phyloP scores from a whole-genome alignment of 37 sponge, comb jelly and placozoan species.

The Bolinopsis microptera region DNA sequence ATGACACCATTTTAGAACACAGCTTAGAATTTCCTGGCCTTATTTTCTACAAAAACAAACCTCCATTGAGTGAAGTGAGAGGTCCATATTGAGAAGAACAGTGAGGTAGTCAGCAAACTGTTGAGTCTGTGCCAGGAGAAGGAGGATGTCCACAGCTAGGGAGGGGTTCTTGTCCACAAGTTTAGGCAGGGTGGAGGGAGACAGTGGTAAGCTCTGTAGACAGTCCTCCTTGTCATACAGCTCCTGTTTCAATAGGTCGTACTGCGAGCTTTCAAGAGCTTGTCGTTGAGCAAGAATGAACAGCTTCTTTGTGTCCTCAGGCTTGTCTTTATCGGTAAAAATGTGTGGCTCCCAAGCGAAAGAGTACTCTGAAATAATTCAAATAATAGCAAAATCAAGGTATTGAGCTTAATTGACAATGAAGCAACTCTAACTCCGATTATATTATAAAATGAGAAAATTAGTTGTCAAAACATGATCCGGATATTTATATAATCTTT shows the following conservation, averaged over 20 bases:
- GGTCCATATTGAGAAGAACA: conserved; percentile 46
- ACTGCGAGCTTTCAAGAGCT: neutral
- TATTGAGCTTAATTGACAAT: no score
- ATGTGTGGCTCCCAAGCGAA: neutral
- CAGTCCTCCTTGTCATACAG: neutral
- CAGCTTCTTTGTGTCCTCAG: neutral
- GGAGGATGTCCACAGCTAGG: conserved; percentile 55
- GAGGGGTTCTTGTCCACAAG: conserved; percentile 47
- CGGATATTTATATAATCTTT: no score
- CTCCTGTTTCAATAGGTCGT: neutral
- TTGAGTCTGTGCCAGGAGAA: conserved; percentile 21
- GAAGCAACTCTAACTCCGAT: no score
- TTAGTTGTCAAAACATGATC: no score
- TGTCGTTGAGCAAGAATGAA: conserved; percentile 34
- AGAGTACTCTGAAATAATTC: conserved; percentile 5
- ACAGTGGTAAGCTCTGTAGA: neutral
- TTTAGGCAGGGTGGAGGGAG: conserved; percentile 11
- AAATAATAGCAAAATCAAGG: no score
- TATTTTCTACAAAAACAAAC: no score
- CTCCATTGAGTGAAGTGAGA: conserved; percentile 52
- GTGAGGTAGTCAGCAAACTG: conserved; percentile 58
- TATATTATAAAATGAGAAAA: no score
- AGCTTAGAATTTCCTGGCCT: no score
- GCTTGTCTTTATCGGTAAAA: neutral
- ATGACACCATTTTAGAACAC: no score